phyloP scores from a whole-genome alignment of 2,888 invertebrate species.

The Ecliptopera silaceata region DNA sequence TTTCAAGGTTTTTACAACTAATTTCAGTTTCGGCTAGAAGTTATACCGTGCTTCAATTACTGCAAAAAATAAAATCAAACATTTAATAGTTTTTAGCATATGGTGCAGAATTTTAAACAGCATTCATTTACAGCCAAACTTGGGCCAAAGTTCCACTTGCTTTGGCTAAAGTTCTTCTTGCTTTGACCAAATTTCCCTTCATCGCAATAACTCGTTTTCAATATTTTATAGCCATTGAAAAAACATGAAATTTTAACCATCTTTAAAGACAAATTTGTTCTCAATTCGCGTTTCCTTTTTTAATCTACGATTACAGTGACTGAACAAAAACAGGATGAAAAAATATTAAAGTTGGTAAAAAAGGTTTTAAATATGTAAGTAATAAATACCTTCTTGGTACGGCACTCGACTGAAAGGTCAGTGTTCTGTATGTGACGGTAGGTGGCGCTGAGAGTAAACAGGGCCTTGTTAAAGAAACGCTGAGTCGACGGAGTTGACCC shows the following conservation, averaged over 20 bases:
- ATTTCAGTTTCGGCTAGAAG: no score
- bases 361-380: no score
- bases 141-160: not conserved
- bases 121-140: not conserved
- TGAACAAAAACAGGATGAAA: no score
- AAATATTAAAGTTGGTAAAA: no score
- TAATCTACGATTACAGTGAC: no score
- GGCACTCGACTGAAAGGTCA: constrained; percentile 8
- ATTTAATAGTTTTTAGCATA: not conserved
- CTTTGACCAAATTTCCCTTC: not conserved
- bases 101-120: not conserved
- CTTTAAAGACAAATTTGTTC: no score
- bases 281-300: no score
- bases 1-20: no score
- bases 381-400: no score
- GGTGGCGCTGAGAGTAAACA: constrained; percentile 59
- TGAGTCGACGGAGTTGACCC: constrained; percentile 44
- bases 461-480: constrained; percentile 63
- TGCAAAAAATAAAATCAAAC: not conserved
- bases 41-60: no score
- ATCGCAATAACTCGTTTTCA: not conserved
- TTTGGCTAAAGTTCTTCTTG: no score
- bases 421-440: constrained; percentile 29
- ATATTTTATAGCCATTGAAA: not conserved
- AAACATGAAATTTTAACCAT: not conserved